These are phyloP conservation scores for Phrynocephalus forsythii DNA, from an alignment of 2,797 vertebrate genomes.

Conservation along the genomic window DNA sequence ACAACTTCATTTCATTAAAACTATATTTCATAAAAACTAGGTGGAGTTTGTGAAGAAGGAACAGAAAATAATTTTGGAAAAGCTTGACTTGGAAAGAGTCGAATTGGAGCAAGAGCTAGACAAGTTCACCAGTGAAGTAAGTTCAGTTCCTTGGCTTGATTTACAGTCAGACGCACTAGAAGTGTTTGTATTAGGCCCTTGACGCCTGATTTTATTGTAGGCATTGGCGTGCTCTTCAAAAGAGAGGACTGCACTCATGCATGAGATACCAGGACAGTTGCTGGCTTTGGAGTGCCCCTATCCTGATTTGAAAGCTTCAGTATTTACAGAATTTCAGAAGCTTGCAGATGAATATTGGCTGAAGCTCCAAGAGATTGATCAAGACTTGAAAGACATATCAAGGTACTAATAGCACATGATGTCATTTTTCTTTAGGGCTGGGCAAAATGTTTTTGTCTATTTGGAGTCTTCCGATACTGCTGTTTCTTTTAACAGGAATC, in stretches of 20 bases:
- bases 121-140: conserved; percentile 71
- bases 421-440: neutral
- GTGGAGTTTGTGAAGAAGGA: conserved; percentile 86
- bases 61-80: conserved; percentile 78
- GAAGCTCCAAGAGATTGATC: conserved; percentile 77
- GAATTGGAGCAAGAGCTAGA: conserved; percentile 81
- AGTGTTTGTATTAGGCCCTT: conserved; percentile 34
- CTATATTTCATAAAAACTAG: conserved; percentile 74
- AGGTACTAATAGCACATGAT: conserved; percentile 74
- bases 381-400: conserved; percentile 74
- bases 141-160: conserved; percentile 6
- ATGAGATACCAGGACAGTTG: conserved; percentile 81
- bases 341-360: conserved; percentile 80
- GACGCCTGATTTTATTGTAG: conserved; percentile 57
- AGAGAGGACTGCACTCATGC: conserved; percentile 64
- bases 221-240: conserved; percentile 55
- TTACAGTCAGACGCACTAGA: neutral
- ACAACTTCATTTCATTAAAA: conserved; percentile 17
- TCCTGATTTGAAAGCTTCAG: conserved; percentile 82
- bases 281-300: conserved; percentile 84
- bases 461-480: neutral
- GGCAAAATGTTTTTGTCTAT: neutral
- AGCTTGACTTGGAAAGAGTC: conserved; percentile 78
- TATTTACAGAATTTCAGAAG: conserved; percentile 82
- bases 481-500: rapidly evolving